Percentiles rank a stretch among this genome's conserved stretches.
These are phyloP conservation scores for Gymnorhina tibicen DNA, from an alignment of 2,113 vertebrate species.

Conservation along the genomic window DNA sequence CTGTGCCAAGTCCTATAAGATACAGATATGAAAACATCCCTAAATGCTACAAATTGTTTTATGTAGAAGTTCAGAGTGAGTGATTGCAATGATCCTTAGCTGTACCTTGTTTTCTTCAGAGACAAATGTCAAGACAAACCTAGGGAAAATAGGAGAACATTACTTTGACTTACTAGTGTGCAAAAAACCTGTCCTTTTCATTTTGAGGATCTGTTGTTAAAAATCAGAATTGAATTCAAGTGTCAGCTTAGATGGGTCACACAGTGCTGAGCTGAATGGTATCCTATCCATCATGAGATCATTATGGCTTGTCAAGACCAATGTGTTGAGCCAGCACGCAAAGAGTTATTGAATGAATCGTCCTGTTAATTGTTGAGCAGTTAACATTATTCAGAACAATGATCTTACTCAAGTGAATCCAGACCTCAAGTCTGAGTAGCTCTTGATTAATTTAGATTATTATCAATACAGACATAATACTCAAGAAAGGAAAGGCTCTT, in stretches of 20 bases:
- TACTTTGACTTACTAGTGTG: neutral
- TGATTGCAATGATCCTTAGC: neutral
- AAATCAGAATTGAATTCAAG: neutral
- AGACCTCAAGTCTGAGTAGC: neutral
- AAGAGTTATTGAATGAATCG: neutral
- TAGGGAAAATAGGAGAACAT: neutral
- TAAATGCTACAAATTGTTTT: neutral
- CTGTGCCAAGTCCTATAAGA: neutral
- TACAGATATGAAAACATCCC: neutral
- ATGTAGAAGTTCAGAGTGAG: neutral
- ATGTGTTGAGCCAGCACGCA: neutral
- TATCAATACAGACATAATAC: neutral
- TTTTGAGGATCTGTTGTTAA: neutral
- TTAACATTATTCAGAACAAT: neutral
- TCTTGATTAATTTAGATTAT: neutral
- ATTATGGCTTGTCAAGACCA: neutral
- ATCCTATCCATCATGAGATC: neutral
- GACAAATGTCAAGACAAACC: neutral
- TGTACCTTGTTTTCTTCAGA: neutral
- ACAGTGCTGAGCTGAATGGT: neutral
- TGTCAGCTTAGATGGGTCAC: neutral
- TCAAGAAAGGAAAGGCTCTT: neutral
- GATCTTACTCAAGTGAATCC: neutral
- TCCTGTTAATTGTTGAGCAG: neutral
- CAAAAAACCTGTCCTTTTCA: neutral